phyloP scores from a whole-genome alignment of 2,113 vertebrate genomes.

The Elephantulus edwardii region DNA sequence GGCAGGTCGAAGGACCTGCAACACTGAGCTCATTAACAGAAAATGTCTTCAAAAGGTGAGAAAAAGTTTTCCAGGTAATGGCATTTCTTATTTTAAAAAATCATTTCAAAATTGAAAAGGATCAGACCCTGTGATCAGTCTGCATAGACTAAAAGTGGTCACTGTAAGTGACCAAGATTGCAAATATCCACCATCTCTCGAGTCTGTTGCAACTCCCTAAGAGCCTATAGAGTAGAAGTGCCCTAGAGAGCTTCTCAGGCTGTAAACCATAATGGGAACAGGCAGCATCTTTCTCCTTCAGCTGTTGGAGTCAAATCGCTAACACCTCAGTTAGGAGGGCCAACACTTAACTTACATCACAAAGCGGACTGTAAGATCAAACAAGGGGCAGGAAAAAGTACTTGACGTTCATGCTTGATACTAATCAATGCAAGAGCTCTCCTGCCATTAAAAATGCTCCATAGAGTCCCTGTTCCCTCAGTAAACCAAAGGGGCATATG shows the following conservation, averaged over 20 bases:
- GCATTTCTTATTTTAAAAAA: conserved; percentile 9
- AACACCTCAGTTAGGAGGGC: too few relatives aligned
- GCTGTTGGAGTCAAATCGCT: too few relatives aligned
- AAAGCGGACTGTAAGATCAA: too few relatives aligned
- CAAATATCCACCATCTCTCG: too few relatives aligned
- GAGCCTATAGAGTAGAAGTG: too few relatives aligned
- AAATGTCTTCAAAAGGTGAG: neutral
- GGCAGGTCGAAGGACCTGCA: neutral
- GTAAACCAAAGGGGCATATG: neutral
- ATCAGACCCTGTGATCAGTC: neutral
- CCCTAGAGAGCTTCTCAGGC: too few relatives aligned
- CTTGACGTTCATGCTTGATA: neutral
- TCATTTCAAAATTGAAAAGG: neutral
- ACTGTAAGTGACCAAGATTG: neutral
- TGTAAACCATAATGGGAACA: too few relatives aligned
- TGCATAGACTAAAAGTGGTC: too few relatives aligned
- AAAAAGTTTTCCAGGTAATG: neutral
- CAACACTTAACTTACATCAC: too few relatives aligned
- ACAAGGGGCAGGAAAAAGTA: neutral
- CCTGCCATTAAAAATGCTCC: neutral
- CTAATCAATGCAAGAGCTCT: neutral
- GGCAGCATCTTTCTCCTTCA: too few relatives aligned
- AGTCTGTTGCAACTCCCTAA: too few relatives aligned
- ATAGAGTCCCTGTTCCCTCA: neutral
- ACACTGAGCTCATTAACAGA: neutral